Evolutionary conservation across 2,113 vertebrate species (phyloP), one percentile per base, ranked within the genome.

Genomic region (Panthera tigris): DNA sequence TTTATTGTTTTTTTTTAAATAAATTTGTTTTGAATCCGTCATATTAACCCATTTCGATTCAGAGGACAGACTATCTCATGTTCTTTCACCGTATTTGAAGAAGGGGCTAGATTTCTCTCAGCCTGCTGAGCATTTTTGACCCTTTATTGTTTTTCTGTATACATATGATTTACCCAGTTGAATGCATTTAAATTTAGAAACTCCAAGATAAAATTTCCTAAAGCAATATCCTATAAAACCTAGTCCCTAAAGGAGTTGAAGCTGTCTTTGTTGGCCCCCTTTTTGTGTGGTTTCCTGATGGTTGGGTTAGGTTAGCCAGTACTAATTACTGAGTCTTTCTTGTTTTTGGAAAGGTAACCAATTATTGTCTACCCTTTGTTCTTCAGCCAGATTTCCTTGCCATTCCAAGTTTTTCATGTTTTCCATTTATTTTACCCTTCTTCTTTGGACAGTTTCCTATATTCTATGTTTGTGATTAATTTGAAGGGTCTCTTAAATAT

Each of bases 11-110:
- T 79, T 21, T 71, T 33, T 31, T 27, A 79, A 36, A 3, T 15
- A 66, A 55, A 31, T 73, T 94, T 84, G 27, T 52, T 61, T 94
- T 92, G 74, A 97, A 78, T 79, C 81, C 23, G 50, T 93, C 69
- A 80, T 78, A 0, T 92, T 31, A 39, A 25, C 27, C 36, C 61
- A 55, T 71, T 96, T 94, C 36, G 48, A 96, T 79, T 96, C 33
- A 97, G 84, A 45, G 63, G 52, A 27, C 48, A 10, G 48, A 3
- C 65, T 63, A 31, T 41, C 18, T 96, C 33, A 61, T 25, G 0
- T 52, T 92, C 48, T 80, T 19, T 39, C 27, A 55, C 11, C 23
- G 9, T 87, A 66, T 83, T 88, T 87, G 63, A 96, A 86, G 82
- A 73, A 74, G 41, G 33, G 2, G 2, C 33, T 29, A 45, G 33